Conservation (phyloP, 2,797 vertebrate genomes). For the Pangasius larnaudii region DNA sequence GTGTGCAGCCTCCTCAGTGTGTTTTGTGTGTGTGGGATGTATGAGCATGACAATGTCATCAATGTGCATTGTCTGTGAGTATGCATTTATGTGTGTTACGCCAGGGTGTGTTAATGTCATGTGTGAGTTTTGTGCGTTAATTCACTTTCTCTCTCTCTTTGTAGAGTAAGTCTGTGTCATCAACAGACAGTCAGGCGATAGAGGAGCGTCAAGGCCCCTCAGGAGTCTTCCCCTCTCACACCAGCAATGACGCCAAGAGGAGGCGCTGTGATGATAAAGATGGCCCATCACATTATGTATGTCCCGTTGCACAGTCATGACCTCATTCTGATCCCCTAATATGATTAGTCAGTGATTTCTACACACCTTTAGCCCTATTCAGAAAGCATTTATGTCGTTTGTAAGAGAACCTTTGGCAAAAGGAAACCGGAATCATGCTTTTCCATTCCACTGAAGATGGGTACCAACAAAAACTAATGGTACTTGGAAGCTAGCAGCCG, state of each 20-base stretch:
- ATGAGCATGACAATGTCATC: not conserved
- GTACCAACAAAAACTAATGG: not conserved
- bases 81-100: slow-evolving; percentile 49
- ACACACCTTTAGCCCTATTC: not conserved
- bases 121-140: slow-evolving; percentile 5
- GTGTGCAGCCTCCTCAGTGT: not conserved
- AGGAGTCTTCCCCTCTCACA: slow-evolving; percentile 70
- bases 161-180: slow-evolving; percentile 61
- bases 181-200: slow-evolving; percentile 56
- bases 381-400: not conserved
- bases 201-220: slow-evolving; percentile 60
- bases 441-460: not conserved
- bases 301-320: slow-evolving; percentile 53
- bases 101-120: slow-evolving; percentile 27
- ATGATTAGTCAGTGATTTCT: not conserved
- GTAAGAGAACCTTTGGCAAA: not conserved
- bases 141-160: slow-evolving; percentile 31
- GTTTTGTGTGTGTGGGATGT: slow-evolving; percentile 7
- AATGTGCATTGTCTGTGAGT: not conserved
- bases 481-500: not conserved
- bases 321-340: not conserved
- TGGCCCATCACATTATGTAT: slow-evolving; percentile 78
- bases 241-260: slow-evolving; percentile 77
- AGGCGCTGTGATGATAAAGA: slow-evolving; percentile 87
- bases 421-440: not conserved